Conservation (phyloP, 2,797 vertebrate species). For the Molothrus aeneus region DNA sequence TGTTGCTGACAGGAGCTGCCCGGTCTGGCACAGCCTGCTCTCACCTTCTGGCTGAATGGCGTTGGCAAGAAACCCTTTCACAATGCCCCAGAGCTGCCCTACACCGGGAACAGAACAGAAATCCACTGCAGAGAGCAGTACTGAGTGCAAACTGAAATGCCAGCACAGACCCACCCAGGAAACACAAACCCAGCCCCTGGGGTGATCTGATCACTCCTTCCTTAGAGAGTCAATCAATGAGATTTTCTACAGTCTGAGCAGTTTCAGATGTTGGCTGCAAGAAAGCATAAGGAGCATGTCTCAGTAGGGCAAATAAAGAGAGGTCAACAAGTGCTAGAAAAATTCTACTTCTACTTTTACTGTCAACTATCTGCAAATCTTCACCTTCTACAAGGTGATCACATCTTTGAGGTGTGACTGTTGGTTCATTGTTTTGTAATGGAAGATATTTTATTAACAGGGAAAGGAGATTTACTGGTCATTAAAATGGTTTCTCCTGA, state of each 20-base stretch:
- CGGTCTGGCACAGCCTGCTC: neutral
- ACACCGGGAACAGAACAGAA: fast-evolving
- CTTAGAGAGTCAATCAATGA: neutral
- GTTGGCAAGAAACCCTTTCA: neutral
- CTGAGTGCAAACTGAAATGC: neutral
- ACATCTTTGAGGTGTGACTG: neutral
- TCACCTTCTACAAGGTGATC: fast-evolving
- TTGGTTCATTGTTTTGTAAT: neutral
- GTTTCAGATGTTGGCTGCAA: neutral
- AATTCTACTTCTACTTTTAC: neutral
- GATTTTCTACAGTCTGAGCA: neutral
- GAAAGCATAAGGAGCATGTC: neutral
- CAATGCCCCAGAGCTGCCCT: neutral
- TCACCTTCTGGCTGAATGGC: neutral
- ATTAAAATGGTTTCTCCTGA: neutral
- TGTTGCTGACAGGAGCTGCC: neutral
- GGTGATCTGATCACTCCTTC: neutral
- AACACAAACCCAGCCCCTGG: neutral
- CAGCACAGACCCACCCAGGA: neutral
- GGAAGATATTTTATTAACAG: neutral
- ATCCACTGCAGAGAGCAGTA: neutral
- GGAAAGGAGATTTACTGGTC: neutral
- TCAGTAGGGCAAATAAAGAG: neutral
- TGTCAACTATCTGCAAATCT: neutral
- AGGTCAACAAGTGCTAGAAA: neutral